These are phyloP conservation scores for Xiphophorus birchmanni DNA, from an alignment of 2,797 vertebrate species.

Conservation along the genomic window DNA sequence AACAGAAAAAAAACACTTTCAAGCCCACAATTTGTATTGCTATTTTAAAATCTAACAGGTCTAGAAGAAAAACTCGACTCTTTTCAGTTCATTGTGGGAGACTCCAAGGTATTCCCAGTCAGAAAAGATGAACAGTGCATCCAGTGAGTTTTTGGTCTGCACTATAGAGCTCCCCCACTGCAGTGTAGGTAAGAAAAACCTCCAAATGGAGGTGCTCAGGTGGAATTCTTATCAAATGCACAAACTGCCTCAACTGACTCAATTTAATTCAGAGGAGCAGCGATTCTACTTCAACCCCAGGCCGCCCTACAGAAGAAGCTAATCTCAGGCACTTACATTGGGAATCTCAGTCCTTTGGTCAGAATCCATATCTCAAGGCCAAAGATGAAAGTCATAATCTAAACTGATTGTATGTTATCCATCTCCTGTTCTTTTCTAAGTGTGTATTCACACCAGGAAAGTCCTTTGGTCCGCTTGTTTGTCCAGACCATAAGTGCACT, in stretches of 20 bases:
- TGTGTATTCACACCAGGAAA: too few species aligned
- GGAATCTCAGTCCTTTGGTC: neutral
- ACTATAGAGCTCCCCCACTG: neutral
- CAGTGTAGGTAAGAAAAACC: neutral
- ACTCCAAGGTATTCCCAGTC: neutral
- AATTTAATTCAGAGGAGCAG: neutral
- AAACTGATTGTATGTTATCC: neutral
- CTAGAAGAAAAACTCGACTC: neutral
- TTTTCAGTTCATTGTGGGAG: neutral
- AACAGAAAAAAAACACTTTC: neutral
- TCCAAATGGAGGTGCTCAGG: neutral
- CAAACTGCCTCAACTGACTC: neutral
- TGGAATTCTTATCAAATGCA: neutral
- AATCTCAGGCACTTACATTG: neutral
- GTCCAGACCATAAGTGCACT: too few species aligned
- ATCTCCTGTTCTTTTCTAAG: neutral
- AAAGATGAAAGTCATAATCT: neutral
- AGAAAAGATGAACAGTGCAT: neutral
- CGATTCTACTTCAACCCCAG: neutral
- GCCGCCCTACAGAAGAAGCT: neutral
- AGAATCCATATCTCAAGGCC: neutral
- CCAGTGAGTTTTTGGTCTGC: neutral
- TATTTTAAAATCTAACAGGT: neutral
- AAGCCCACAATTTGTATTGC: slow-evolving; percentile 36
- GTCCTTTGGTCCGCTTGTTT: too few species aligned